A percentile compares a stretch with the other conserved stretches of the same genome.
phyloP scores from a whole-genome alignment of 2,888 invertebrate species.

The Tetranychus piercei region DNA sequence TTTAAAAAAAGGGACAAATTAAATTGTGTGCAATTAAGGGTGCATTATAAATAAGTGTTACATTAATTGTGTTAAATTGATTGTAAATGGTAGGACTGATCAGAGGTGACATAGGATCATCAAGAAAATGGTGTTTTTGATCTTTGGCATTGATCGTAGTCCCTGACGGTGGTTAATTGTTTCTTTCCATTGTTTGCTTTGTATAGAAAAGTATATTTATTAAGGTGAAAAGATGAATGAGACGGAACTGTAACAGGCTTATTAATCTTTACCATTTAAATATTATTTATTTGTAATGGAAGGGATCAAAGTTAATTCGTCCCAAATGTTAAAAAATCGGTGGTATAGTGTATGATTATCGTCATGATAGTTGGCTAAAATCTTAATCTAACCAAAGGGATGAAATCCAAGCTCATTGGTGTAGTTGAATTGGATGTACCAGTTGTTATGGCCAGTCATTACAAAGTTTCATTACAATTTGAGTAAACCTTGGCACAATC shows the following conservation, averaged over 20 bases:
- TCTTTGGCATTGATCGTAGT: conserved; percentile 1
- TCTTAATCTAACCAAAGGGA: not conserved
- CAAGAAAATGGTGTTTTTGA: not conserved
- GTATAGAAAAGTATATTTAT: too few relatives aligned
- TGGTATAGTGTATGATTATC: not conserved
- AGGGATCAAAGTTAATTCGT: not conserved
- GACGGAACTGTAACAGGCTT: too few relatives aligned
- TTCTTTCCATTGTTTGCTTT: too few relatives aligned
- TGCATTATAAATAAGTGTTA: too few relatives aligned
- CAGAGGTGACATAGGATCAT: not conserved
- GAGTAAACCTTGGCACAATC: conserved; percentile 67
- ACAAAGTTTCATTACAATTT: conserved; percentile 53
- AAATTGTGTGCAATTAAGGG: too few relatives aligned
- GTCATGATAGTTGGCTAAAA: not conserved
- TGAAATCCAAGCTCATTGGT: not conserved
- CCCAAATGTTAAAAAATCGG: not conserved
- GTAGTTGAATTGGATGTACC: not conserved
- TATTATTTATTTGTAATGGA: not conserved
- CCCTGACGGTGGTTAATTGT: not conserved
- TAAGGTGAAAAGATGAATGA: too few relatives aligned
- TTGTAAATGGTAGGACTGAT: not conserved
- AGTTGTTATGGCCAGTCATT: not conserved
- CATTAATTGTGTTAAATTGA: too few relatives aligned
- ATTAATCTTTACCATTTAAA: too few relatives aligned
- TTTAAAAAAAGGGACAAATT: too few relatives aligned